Base-by-base conservation (phyloP, 2,888 invertebrate genomes). In the Epistrophe grossulariae region DNA sequence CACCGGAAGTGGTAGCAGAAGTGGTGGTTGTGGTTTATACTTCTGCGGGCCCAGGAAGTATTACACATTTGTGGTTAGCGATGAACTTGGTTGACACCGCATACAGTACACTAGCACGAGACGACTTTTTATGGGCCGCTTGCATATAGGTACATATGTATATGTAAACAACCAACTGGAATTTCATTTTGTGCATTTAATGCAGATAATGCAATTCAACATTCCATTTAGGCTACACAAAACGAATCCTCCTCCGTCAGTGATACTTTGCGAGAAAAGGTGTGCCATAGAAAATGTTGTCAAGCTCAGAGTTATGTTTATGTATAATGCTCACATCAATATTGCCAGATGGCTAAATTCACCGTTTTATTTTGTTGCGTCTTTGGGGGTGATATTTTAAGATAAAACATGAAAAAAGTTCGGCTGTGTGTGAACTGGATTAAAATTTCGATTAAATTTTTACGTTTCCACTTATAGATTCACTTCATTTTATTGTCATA, bases 21-120 rank as follows among this genome's bases (percentile, higher is more conserved):
- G 52, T 74, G 57, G 76, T 52, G 70, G 68, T 35, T 40, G 83
- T 59, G 85, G 85, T 74, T 85, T 85, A 74, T 74, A 85, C 81
- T 82, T 82, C 71, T 82, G 78, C 84, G 77, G 81, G 77, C 31
- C n/a, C 79, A 64, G 59, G 73, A 85, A 70, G 74, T 70, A 83
- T 71, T 76, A 74, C 70, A 85, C 82, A 48, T 83, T 87, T 87
- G 87, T 71, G 79, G 87, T 79, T 60, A 52, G 71, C 79, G 76
- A 68, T 79, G 83, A 87, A 87, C 79, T 79, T 83, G 71, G 72
- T 48, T 83, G 83, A 83, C 79, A 83, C 83, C 72, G 43, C 31
- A 52, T 31, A 35, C 24, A 2, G 24, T 3, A 43, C 40, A 38
- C 31, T 62, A 52, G 50, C 59, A 45, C 64, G 70, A 83, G 71